Evolutionary conservation across 2,888 invertebrate genomes (phyloP), one percentile per base, ranked within the genome.

Genomic region (Diogma glabrata): DNA sequence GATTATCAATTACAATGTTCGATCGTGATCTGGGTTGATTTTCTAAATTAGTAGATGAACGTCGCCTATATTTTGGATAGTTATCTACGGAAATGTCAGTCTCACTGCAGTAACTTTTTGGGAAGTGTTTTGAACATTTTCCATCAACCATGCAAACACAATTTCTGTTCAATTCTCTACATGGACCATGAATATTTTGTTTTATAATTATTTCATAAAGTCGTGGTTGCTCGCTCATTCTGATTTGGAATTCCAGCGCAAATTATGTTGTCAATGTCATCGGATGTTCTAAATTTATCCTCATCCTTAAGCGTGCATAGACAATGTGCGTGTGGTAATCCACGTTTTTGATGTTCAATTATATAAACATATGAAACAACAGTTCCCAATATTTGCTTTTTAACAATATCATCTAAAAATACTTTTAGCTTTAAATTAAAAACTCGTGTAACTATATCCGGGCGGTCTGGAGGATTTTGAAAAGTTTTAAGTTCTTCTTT

Each of bases 211-310:
- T 38, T 38, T 38, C 38, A 38, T 38, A 28, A 1, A 28, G 3
- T 36, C 8, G 36, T 36, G 8, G 36, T 14, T 36, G 36, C 16
- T 36, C n/a, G n/a, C n/a, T n/a, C n/a, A 12, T 8, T 36, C 16
- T 3, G 3, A 38, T 38, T 38, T 17, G 40, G 10, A 40, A 20
- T 20, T 40, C 20, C 20, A 40, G 20, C 20, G 8, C 20, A 40
- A 40, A 40, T 40, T 40, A 19, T 19, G 40, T 40, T 19, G 40
- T 40, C 40, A 40, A 40, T 40, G 19, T 40, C 40, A 40, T 40
- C 40, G 40, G 40, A 17, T 40, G 20, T 40, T 40, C 40, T 40
- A 40, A 40, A 20, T 19, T 40, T 20, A 40, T 40, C 40, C 40
- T 40, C 40, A 40, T 40, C 20, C 19, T 40, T 40, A 20, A 40